Evolutionary conservation across 1,140 invertebrate species (phyloP), one percentile per base, ranked within the genome.

Genomic region (Platyura marginata): DNA sequence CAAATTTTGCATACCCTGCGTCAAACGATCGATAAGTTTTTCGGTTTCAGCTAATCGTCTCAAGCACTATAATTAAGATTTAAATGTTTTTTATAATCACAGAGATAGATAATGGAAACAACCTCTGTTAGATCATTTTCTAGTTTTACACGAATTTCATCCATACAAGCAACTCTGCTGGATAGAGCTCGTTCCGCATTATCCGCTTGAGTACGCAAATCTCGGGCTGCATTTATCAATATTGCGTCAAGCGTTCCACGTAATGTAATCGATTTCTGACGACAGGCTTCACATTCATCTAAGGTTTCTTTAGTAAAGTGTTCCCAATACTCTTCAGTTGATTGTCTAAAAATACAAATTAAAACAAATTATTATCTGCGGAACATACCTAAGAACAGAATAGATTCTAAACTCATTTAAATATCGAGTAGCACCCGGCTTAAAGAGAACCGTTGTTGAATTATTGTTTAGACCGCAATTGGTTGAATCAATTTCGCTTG

Each of bases 191-290:
- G 62, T 50, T 84, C 79, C 1, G 83, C 79, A 37, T 60, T 61
- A 55, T 81, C 79, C 0, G 79, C 79, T 62, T 84, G 81, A 21
- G 66, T 71, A 20, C 79, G 66, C 9, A 87, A 64, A 59, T 82
- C 79, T 44, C 74, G 65, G 1, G 80, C 69, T 1, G 70, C 72
- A 42, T 75, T 74, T 8, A 68, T 63, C 25, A 80, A 59, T 34
- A 78, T 73, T 0, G 70, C 62, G 47, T 79, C 69, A 1, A 83
- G 54, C 4, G 70, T 71, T 2, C 68, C 65, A 21, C 80, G 60
- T 21, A 83, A 57, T 29, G 73, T 63, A 2, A 65, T 39, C 0
- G 79, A 81, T 48, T 67, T 70, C 46, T 74, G 70, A 33, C 72
- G 67, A 20, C 70, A 70, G n/a, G 66, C 62, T 51, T 81, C 74